Base-by-base conservation (phyloP, 2,113 vertebrate species). In the Neodontobutis hainanensis region DNA sequence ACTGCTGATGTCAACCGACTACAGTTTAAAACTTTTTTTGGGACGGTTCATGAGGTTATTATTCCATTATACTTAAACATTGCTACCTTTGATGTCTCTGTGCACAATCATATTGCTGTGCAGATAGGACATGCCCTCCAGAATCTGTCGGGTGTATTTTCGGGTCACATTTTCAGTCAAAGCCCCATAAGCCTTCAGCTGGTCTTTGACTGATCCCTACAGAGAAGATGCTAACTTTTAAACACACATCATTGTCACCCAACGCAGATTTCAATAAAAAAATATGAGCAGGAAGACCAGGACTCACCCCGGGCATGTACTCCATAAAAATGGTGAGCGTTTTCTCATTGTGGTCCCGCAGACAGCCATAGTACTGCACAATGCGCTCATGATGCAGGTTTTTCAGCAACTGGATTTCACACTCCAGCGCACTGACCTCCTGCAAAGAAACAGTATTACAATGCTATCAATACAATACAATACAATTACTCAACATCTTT, bases 91-190 rank as follows among this genome's bases (percentile, higher is more conserved):
- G 75, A 98, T 98, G 92, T 98, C 96, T 69, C 96, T 92, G 89
- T 98, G 96, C 75, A 98, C 96, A 11, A 98, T 98, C 96, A 98
- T 98, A 91, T 98, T 98, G 92, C 96, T 96, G 85, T 98, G 96
- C 47, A 98, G 92, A 73, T 98, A 98, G 0, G 96, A 97, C 92
- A 98, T 93, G 59, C 96, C 96, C 84, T 98, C 96, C 32, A 98
- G 92, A 80, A 98, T 98, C 93, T 98, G 96, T 70, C 95, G 92
- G 0, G 96, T 97, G 73, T 98, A 98, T 78, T 96, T 98, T 11
- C 96, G 94, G 11, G 95, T 98, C 42, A 98, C 96, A 0, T 95
- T 98, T 82, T 98, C 96, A 0, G 96, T 98, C 61, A 98, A 93
- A 0, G 96, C 96, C 4, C 96, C 96, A 0, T 98, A 98, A 0